Evolutionary conservation across 2,113 vertebrate species (phyloP).

Genomic region (Parotia lawesii): DNA sequence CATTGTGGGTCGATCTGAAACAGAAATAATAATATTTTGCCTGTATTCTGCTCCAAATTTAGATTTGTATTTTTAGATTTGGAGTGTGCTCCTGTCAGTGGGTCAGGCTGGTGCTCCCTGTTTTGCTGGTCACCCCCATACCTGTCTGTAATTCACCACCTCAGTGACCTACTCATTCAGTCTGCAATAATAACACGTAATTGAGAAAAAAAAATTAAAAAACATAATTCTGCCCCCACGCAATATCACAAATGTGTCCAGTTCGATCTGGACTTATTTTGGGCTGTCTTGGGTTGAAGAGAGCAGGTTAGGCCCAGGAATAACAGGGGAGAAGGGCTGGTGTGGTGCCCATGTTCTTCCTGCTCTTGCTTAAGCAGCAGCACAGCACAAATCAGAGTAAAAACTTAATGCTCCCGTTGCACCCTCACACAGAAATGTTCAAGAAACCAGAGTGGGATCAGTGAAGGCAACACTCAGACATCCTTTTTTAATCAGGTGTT

Average conservation of each 20-base stretch:
- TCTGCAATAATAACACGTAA: background rate
- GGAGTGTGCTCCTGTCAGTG: background rate
- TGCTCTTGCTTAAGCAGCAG: background rate
- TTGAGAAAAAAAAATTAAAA: background rate
- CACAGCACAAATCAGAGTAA: background rate
- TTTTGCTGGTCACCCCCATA: background rate
- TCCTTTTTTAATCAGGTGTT: background rate
- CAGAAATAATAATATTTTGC: background rate
- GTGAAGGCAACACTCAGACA: background rate
- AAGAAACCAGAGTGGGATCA: background rate
- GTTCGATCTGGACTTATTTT: background rate
- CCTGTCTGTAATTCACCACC: rapidly evolving
- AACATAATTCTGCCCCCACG: rapidly evolving
- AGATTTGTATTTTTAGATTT: background rate
- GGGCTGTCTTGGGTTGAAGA: background rate
- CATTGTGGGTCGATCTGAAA: background rate
- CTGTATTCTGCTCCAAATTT: background rate
- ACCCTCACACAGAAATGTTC: background rate
- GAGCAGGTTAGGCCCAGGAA: too few species aligned
- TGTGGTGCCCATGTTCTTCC: background rate
- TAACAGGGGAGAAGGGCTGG: background rate
- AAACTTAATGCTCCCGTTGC: background rate
- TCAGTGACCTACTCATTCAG: background rate
- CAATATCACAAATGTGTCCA: rapidly evolving
- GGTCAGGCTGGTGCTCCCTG: background rate